A percentile compares a stretch with the other conserved stretches of the same genome.
These are phyloP conservation scores for Thysanoteuthis rhombus DNA, from an alignment of 2,888 invertebrate species.

Conservation along the genomic window DNA sequence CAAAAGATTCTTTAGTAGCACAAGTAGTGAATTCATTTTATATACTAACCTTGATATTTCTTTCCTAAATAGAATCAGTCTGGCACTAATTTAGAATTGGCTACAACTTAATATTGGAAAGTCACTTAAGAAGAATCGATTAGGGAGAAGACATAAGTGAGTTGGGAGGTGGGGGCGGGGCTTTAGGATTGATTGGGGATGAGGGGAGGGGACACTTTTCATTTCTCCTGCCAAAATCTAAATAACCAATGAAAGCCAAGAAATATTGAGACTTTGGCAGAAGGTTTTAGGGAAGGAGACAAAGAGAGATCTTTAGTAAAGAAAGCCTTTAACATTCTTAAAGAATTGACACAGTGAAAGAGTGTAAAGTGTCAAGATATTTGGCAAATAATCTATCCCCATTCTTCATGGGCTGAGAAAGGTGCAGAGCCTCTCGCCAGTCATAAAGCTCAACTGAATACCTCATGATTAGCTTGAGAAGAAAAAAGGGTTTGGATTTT, in stretches of 20 bases:
- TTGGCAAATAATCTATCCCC: neutral
- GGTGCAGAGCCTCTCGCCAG: neutral
- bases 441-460: neutral
- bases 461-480: too few species aligned
- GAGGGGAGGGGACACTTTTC: neutral
- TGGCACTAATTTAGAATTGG: conserved; percentile 12
- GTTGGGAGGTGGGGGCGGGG: neutral
- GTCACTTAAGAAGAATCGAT: neutral
- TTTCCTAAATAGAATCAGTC: neutral
- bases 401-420: neutral
- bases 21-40: neutral
- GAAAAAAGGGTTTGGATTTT: too few species aligned
- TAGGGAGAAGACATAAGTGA: neutral
- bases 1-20: neutral
- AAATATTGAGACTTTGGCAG: neutral
- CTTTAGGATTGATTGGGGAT: neutral
- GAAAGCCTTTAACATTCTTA: neutral
- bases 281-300: neutral
- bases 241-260: conserved; percentile 12
- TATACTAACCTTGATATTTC: neutral
- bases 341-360: neutral
- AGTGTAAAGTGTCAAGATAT: neutral
- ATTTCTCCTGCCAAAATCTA: neutral
- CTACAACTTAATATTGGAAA: neutral
- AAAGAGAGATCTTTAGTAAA: neutral